Evolutionary conservation across 1,140 invertebrate species (phyloP).

Genomic region (Cyclina sinensis): DNA sequence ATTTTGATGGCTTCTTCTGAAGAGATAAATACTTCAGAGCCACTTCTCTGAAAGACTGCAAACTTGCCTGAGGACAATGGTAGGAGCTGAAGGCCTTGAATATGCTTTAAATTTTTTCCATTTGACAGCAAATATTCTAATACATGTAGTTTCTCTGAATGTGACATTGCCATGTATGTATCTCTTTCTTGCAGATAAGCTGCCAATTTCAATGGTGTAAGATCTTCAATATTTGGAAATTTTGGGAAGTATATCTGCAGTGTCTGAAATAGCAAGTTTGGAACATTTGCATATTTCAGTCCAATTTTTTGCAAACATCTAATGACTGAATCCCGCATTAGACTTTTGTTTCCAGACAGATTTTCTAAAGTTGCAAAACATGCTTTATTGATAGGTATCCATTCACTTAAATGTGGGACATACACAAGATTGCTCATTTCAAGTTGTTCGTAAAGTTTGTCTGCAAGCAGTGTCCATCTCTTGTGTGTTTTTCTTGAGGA

Average conservation of each 20-base stretch:
- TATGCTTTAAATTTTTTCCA: background rate
- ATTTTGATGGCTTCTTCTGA: background rate
- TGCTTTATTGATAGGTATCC: background rate
- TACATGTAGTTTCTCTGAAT: background rate
- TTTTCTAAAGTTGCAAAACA: conserved; percentile 8
- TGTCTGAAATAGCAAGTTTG: background rate
- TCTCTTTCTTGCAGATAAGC: background rate
- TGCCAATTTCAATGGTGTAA: background rate
- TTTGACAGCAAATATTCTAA: conserved; percentile 20
- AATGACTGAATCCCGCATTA: background rate
- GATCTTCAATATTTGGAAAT: conserved; percentile 9
- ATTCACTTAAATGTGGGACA: background rate
- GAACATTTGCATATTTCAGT: background rate
- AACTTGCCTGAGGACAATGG: conserved; percentile 10
- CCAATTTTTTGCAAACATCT: background rate
- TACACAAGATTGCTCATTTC: background rate
- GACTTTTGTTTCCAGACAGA: background rate
- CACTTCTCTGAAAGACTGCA: background rate
- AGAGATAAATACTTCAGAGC: background rate
- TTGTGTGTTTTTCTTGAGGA: background rate
- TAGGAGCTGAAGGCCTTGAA: conserved; percentile 20
- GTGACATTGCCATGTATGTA: background rate
- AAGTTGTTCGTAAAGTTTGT: background rate
- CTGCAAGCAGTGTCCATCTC: background rate
- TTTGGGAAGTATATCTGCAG: background rate